Percentiles rank a stretch among this genome's conserved stretches.
phyloP scores from a whole-genome alignment of 2,888 invertebrate species.

The Agriopis marginaria region DNA sequence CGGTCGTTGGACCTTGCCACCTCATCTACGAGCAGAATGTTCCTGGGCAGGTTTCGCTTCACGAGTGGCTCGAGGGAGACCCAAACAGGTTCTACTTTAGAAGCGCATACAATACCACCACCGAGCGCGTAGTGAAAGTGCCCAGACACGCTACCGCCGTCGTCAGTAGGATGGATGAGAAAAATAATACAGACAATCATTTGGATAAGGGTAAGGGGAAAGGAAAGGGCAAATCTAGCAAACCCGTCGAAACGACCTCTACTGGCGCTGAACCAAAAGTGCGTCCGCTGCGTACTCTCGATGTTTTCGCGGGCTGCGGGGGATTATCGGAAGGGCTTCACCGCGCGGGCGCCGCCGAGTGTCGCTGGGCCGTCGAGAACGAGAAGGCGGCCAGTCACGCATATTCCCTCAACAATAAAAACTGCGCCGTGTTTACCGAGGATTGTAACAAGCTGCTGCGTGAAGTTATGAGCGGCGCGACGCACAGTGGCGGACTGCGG shows the following conservation, averaged over 20 bases:
- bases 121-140: conserved; percentile 86
- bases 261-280: conserved; percentile 60
- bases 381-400: conserved; percentile 92
- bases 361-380: conserved; percentile 94
- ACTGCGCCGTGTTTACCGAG: conserved; percentile 91
- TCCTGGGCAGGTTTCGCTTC: conserved; percentile 78
- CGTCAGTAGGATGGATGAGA: conserved; percentile 3
- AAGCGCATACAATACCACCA: conserved; percentile 87
- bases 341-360: conserved; percentile 89
- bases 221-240: conserved; percentile 79
- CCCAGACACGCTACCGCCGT: conserved; percentile 81
- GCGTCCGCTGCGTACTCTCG: conserved; percentile 88
- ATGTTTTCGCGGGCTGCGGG: conserved; percentile 95
- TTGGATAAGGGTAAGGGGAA: conserved; percentile 53
- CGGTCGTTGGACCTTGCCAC: conserved; percentile 90
- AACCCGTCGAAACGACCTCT: conserved; percentile 55
- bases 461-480: conserved; percentile 88
- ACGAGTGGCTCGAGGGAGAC: conserved; percentile 88
- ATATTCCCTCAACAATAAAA: conserved; percentile 91
- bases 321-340: conserved; percentile 92
- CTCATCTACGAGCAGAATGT: conserved; percentile 88
- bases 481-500: conserved; percentile 79
- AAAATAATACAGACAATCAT: too few species aligned
- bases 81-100: conserved; percentile 91
- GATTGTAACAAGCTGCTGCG: conserved; percentile 92